Evolutionary conservation across 1,140 invertebrate species (phyloP), one percentile per base, ranked within the genome.

Genomic region (Pteromalus puparum): DNA sequence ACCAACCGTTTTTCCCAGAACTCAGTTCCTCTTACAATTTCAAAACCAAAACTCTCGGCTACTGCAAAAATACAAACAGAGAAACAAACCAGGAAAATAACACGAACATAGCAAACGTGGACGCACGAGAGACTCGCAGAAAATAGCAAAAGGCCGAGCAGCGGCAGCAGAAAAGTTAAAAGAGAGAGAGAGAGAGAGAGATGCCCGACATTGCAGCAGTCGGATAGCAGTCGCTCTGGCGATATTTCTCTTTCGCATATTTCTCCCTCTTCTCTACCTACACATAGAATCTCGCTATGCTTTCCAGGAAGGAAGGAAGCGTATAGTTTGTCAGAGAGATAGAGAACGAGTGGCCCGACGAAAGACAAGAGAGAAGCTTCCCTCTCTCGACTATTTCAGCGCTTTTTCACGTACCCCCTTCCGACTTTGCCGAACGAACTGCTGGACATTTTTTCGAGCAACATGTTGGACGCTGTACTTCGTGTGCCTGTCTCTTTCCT

Each of bases 161-260:
- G 26, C 21, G 12, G 67, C n/a, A 30, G 48, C 28, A 61, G 46
- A 42, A 77, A 68, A 83, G 30, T 75, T 15, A 61, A 61, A 21
- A 61, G 53, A 12, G 28, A 30, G 26, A 77, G n/a, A 78, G n/a
- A 61, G 53, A 61, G 53, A 12, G 28, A 30, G 26, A 77, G n/a
- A 78, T 53, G 10, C 61, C 53, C 74, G 82, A 83, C 85, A 86
- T 86, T 80, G 86, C 85, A 80, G 83, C 81, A 76, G 83, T 83
- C 67, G 77, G 81, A 86, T 86, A 87, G 84, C 81, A 85, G 86
- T 87, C 80, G 85, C 83, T 84, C 81, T 68, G 80, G 84, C 87
- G 85, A 87, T 87, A 87, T 87, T 88, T 88, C 86, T 87, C 77
- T 86, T 87, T 88, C 86, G 82, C 84, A 87, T 87, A 86, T 88